Evolutionary conservation across 1,140 invertebrate genomes (phyloP).

Genomic region (Tenebrio molitor): DNA sequence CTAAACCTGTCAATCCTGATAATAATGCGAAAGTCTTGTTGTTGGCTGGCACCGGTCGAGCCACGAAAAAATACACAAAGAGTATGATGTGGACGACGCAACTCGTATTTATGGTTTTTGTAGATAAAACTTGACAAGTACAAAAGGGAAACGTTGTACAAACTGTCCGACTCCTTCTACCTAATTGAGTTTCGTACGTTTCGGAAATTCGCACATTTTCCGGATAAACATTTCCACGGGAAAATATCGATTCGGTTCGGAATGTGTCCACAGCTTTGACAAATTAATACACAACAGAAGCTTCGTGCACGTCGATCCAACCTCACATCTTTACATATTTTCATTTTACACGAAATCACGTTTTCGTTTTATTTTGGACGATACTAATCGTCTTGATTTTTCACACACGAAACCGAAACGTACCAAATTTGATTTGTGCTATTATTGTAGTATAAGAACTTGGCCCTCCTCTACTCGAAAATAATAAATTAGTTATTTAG

Average conservation of each 20-base stretch:
- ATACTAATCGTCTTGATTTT: too few species aligned
- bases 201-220: constrained; percentile 1
- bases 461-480: background rate
- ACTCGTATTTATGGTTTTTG: constrained; percentile 4
- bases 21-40: background rate
- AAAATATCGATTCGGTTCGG: too few species aligned
- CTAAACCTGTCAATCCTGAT: background rate
- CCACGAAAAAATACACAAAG: background rate
- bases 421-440: too few species aligned
- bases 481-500: constrained; percentile 1
- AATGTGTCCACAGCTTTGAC: too few species aligned
- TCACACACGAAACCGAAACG: too few species aligned
- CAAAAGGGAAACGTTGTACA: constrained; percentile 13
- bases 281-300: too few species aligned
- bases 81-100: background rate
- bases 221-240: too few species aligned
- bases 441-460: background rate
- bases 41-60: background rate
- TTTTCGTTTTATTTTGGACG: too few species aligned
- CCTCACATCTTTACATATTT: too few species aligned
- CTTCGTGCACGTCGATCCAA: too few species aligned
- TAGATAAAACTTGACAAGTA: constrained; percentile 3
- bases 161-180: background rate
- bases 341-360: too few species aligned
- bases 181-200: background rate